Conservation (phyloP, 37 sponge, comb jelly and placozoan genomes). For the Oscarella lobularis region DNA sequence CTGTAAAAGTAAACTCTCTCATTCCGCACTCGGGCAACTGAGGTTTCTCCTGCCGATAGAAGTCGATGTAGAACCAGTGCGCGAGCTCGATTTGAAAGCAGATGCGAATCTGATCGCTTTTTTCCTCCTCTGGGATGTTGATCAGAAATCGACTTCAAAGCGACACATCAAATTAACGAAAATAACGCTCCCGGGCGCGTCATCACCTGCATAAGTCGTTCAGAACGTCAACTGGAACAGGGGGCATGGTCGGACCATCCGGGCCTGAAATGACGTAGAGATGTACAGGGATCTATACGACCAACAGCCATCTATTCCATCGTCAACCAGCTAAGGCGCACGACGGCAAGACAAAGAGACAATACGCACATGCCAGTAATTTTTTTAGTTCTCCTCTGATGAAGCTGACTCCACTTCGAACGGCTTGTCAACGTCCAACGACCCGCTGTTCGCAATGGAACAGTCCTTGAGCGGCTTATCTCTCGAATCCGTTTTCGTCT, state of each 20-base stretch:
- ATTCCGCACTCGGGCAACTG: constrained; percentile 57
- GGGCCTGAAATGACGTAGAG: too few species aligned
- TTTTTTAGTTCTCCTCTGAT: not conserved
- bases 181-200: not conserved
- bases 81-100: constrained; percentile 75
- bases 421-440: not conserved
- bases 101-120: constrained; percentile 45
- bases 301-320: too few species aligned
- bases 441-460: not conserved
- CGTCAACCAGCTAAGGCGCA: too few species aligned
- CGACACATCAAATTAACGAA: constrained; percentile 5
- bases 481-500: not conserved
- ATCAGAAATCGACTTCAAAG: constrained; percentile 65
- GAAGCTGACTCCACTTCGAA: not conserved
- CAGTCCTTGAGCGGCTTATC: not conserved
- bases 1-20: constrained; percentile 56
- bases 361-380: too few species aligned
- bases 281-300: too few species aligned
- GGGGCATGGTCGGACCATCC: too few species aligned
- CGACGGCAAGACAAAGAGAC: too few species aligned
- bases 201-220: not conserved
- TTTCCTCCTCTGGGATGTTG: constrained; percentile 61
- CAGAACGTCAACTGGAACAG: too few species aligned
- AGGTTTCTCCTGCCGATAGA: constrained; percentile 43
- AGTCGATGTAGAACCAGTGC: constrained; percentile 81